Conservation (phyloP, 2,797 vertebrate genomes). For the Cyclura pinguis region DNA sequence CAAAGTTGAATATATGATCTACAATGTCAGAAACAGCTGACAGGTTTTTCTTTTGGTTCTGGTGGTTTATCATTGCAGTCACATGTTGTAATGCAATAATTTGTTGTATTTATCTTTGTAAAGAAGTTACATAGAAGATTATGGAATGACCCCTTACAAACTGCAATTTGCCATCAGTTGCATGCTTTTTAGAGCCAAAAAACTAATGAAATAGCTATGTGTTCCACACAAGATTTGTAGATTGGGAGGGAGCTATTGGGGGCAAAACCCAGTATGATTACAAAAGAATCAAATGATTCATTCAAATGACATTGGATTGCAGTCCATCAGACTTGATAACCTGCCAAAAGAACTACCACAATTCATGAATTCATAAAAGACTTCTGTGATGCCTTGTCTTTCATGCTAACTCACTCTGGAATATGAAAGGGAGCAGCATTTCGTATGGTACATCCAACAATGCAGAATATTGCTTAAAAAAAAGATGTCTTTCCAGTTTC, state of each 20-base stretch:
- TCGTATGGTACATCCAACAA: conserved; percentile 30
- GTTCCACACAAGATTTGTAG: conserved; percentile 2
- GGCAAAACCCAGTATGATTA: conserved; percentile 21
- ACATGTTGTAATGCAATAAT: no score
- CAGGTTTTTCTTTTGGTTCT: conserved; percentile 8
- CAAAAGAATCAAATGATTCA: conserved; percentile 58
- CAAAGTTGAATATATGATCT: neutral
- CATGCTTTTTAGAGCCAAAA: conserved; percentile 36
- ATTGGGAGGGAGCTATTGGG: conserved; percentile 15
- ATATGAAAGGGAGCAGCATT: conserved; percentile 64
- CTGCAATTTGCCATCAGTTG: neutral
- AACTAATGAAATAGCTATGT: neutral
- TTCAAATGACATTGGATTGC: conserved; percentile 58
- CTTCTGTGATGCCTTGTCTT: conserved; percentile 68
- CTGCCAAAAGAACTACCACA: conserved; percentile 65
- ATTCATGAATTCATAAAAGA: conserved; percentile 63
- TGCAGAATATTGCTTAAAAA: conserved; percentile 52
- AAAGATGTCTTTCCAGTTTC: conserved; percentile 54
- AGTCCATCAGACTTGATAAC: conserved; percentile 70
- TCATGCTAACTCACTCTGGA: conserved; percentile 31
- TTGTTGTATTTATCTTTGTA: neutral
- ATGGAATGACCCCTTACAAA: neutral
- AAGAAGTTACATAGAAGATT: conserved; percentile 21
- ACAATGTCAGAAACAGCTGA: neutral
- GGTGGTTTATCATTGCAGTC: no score